Base-by-base conservation (phyloP, 2,113 vertebrate genomes). In the Scolopax mira region DNA sequence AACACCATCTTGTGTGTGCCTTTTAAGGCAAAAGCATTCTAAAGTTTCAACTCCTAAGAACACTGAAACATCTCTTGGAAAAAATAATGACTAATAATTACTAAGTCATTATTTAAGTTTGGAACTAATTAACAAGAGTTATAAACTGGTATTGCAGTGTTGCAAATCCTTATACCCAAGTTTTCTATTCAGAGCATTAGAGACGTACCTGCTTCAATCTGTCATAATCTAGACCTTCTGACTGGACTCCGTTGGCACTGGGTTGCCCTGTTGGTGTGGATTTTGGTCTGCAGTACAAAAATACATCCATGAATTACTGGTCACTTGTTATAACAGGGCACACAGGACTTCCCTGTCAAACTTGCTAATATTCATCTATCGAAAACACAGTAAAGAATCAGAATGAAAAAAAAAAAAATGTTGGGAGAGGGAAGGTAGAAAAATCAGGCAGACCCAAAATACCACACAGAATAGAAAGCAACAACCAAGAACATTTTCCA, bases 221-320 rank as follows among this genome's bases (percentile, higher is more conserved):
- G 97, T 99, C 99, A 30, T 99, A 99, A 97, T 99, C 99, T 27
- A 99, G 97, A 39, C 98, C 94, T 98, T 99, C 99, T 82, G 98
- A 98, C 97, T 99, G 98, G 95, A 99, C 98, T 94, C 99, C 99
- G 8, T 99, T 99, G 98, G 99, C 98, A 98, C 98, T 99, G 97
- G 98, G 98, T 96, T 99, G 99, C 79, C 98, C 99, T 6, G 98
- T 98, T 66, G 99, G 98, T 92, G 99, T 98, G 92, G 99, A 99
- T 97, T 99, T 99, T 94, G 99, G 99, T 98, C 99, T 99, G 98
- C 69, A 92, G 90, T 93, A 96, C 93, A 79, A 85, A 95, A 91
- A 83, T 31, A 97, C 22, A 80, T 12, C 33, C 42, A 51, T 37
- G 51, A 84, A 75, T 94, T 93, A 92, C n/a, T 85, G 51, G 9